phyloP scores from a whole-genome alignment of 2,113 vertebrate genomes.

The Urocitellus parryii region DNA sequence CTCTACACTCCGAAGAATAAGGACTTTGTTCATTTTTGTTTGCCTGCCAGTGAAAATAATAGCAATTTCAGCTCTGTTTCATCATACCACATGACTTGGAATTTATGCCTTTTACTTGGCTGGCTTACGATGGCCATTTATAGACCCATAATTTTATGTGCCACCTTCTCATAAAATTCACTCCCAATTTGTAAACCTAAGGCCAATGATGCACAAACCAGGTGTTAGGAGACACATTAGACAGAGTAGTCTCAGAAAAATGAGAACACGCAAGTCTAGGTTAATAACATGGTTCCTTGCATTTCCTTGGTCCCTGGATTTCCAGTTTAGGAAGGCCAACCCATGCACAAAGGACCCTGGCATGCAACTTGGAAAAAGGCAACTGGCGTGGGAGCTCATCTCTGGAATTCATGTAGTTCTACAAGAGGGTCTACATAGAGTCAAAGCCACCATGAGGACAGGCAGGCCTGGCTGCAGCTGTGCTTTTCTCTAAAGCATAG shows the following conservation, averaged over 20 bases:
- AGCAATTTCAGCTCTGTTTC: conserved; percentile 48
- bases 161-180: conserved; percentile 65
- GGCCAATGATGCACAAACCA: conserved; percentile 33
- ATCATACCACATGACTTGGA: conserved; percentile 54
- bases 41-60: conserved; percentile 49
- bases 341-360: background rate
- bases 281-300: background rate
- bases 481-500: background rate
- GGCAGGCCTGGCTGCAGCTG: accelerated
- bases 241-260: conserved; percentile 6
- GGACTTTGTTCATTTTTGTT: conserved; percentile 62
- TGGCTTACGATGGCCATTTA: conserved; percentile 20
- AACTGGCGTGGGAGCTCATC: background rate
- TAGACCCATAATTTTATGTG: conserved; percentile 55
- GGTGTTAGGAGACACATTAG: conserved; percentile 40
- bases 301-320: background rate
- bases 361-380: background rate
- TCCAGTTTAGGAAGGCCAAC: background rate
- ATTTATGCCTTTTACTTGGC: conserved; percentile 62
- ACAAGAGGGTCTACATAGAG: background rate
- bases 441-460: background rate
- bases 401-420: background rate
- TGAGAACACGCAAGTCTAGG: background rate
- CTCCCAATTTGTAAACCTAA: conserved; percentile 54
- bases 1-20: conserved; percentile 28